Base-by-base conservation (phyloP, 2,113 vertebrate species). In the Camelus dromedarius region DNA sequence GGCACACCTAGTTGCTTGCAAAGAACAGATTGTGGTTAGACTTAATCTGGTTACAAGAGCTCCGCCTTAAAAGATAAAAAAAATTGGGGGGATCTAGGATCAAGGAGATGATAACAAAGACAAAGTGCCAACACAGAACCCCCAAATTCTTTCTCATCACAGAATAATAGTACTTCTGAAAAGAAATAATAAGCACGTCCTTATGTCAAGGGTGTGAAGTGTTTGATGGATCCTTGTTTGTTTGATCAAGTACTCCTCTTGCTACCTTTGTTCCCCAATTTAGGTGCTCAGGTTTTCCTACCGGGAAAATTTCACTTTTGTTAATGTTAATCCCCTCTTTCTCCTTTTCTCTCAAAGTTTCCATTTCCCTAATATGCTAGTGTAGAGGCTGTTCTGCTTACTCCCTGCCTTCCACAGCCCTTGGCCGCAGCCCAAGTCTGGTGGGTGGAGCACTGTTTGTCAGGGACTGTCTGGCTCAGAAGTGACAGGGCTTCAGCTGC, bases 381-480 rank as follows among this genome's bases (percentile, higher is more conserved):
- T 38, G 30, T 73, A 28, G 85, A 86, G 67, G 30, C 56, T 66
- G 60, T 38, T 95, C 54, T 90, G 94, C 66, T 56, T 8, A 48
- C 22, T 77, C 67, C 48, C 60, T 0, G 11, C 72, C 91, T 89
- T 73, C 67, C 83, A 89, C 89, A 72, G 50, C 50, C 26, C 42
- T 52, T 93, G 96, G 97, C 93, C 8, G 6, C 35, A 11, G 62
- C 42, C 84, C 15, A 26, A 72, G 64, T 32, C 75, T 64, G 58
- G 95, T 84, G 97, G 86, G 95, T 60, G 87, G 93, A 69, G 30
- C 8, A 0, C 62, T 38, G 14, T 67, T 91, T 60, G 94, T 94
- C 95, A 91, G 87, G 32, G 82, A 86, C 89, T 64, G 95, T 97
- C 97, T 97, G 96, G 96, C 89, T 96, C 96, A 89, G 82, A 75